Conservation (phyloP, 2,888 invertebrate species). For the Morinoia aosen region DNA sequence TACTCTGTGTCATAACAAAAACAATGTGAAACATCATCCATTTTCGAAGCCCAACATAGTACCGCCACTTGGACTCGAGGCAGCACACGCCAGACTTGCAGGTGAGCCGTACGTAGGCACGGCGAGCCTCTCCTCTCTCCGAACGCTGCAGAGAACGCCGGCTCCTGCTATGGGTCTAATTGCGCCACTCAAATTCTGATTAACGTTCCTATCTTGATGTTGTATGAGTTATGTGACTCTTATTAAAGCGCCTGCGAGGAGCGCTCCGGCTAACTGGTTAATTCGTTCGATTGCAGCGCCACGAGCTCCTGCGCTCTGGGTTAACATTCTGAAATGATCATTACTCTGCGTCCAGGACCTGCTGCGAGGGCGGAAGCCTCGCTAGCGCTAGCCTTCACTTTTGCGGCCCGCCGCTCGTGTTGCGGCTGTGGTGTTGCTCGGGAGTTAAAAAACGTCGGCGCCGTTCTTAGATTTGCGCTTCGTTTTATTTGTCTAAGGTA, state of each 20-base stretch:
- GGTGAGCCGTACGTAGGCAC: no score
- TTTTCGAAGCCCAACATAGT: no score
- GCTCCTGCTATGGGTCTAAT: constrained; percentile 42
- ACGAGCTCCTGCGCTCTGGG: not conserved
- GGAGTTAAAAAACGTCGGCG: no score
- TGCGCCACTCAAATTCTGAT: constrained; percentile 49
- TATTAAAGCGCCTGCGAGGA: constrained; percentile 42
- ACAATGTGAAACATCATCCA: no score
- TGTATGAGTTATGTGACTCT: constrained; percentile 46
- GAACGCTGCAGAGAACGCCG: not conserved
- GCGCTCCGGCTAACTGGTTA: constrained; percentile 22
- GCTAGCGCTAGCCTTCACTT: not conserved
- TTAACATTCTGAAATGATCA: not conserved
- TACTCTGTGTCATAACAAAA: no score
- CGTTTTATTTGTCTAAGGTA: no score
- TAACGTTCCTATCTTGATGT: constrained; percentile 52
- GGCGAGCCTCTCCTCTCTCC: not conserved
- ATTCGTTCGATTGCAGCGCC: constrained; percentile 43
- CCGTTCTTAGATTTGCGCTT: no score
- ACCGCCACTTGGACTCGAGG: no score
- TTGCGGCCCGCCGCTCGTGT: not conserved
- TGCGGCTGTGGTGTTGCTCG: no score
- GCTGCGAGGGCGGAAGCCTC: not conserved
- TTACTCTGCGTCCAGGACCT: not conserved
- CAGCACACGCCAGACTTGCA: no score